Conservation (phyloP, 1,140 invertebrate species). For the Drosophila micromelanica region DNA sequence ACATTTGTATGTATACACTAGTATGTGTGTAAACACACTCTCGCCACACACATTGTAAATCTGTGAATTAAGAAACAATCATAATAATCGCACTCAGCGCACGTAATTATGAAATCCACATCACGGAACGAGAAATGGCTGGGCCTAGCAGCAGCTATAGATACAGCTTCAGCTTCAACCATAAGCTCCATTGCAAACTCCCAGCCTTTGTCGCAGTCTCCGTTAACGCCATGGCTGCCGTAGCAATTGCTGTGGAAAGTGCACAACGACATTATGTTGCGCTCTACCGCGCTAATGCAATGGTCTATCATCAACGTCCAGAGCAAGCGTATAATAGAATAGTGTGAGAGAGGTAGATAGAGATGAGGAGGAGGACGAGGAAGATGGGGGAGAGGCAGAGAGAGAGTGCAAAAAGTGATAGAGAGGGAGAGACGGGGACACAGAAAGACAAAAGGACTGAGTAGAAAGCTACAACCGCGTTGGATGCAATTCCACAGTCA, state of each 20-base stretch:
- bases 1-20: neutral
- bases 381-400: neutral
- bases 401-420: neutral
- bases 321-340: conserved; percentile 45
- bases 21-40: neutral
- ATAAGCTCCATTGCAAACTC: conserved; percentile 34
- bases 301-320: conserved; percentile 60
- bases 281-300: conserved; percentile 63
- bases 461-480: conserved; percentile 43
- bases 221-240: conserved; percentile 43
- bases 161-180: conserved; percentile 23
- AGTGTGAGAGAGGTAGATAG: conserved; percentile 1
- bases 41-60: conserved; percentile 50
- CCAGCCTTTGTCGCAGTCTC: conserved; percentile 12
- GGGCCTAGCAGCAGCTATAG: conserved; percentile 28
- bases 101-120: conserved; percentile 66
- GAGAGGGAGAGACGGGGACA: neutral
- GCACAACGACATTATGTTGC: conserved; percentile 65
- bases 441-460: conserved; percentile 8
- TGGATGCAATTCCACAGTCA: conserved; percentile 60
- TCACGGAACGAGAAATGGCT: conserved; percentile 32
- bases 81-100: conserved; percentile 62
- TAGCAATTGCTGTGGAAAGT: conserved; percentile 59
- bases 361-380: neutral
- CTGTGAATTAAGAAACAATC: conserved; percentile 70